These are phyloP conservation scores for Sternotherus odoratus DNA, from an alignment of 2,797 vertebrate species.

Conservation along the genomic window DNA sequence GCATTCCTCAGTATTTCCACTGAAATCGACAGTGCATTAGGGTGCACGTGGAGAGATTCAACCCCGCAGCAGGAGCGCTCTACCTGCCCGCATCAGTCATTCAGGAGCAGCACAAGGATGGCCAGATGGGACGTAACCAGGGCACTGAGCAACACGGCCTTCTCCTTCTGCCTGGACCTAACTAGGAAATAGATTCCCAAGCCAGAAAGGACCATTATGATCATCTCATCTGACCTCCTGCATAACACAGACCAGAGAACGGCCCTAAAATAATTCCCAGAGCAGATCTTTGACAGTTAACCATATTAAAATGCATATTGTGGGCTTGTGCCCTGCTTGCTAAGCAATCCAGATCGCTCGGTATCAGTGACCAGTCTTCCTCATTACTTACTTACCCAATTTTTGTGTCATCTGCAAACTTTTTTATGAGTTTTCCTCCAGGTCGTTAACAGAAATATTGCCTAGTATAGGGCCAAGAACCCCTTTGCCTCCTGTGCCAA, in stretches of 20 bases:
- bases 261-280: neutral
- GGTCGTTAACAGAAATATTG: too few species aligned
- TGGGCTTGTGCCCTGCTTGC: too few species aligned
- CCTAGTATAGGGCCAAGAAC: too few species aligned
- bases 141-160: too few species aligned
- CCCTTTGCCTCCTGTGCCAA: too few species aligned
- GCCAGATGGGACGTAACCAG: neutral
- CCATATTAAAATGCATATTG: too few species aligned
- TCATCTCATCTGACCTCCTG: neutral
- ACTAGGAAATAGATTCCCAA: neutral
- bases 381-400: too few species aligned
- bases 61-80: neutral
- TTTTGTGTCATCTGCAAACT: too few species aligned
- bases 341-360: too few species aligned
- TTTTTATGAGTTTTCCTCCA: too few species aligned
- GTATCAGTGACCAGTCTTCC: too few species aligned
- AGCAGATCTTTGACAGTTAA: neutral
- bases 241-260: neutral
- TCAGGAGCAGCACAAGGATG: neutral
- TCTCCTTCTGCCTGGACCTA: neutral
- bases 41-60: neutral
- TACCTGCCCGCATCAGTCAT: neutral
- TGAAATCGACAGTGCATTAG: neutral
- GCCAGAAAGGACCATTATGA: neutral
- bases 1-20: neutral